Base-by-base conservation (phyloP, 2,113 vertebrate genomes). In the Cranoglanis bouderius region DNA sequence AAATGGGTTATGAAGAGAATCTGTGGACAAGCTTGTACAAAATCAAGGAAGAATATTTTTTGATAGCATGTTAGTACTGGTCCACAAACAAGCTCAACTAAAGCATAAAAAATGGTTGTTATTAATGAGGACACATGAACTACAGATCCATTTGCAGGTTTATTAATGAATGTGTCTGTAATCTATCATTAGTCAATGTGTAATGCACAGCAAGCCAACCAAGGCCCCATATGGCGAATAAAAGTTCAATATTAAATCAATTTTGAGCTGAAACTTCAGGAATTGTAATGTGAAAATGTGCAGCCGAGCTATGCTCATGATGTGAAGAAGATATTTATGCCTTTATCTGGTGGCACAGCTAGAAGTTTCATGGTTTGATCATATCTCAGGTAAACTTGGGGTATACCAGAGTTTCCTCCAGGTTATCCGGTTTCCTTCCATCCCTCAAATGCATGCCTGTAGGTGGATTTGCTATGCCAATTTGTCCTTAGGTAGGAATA, bases 161-260 rank as follows among this genome's bases (percentile, higher is more conserved):
- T 90, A 92, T 90, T 90, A 89, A 88, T 89, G 65, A 89, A 85
- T 87, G 84, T 82, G 38, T 88, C 90, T 78, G 72, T 82, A 63
- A 87, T 53, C 46, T 85, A 84, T 86, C 86, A 88, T 89, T 81
- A 89, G 81, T 85, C 86, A 87, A 80, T 82, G 88, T 82, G 55
- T 35, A 88, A 85, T 57, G 86, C 84, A 84, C 86, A 75, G 86
- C 70, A 77, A 88, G 86, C 84, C n/a, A 90, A 85, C 80, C 86
- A 55, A 57, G 9, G 57, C 77, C 67, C 83, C 91, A 89, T 87
- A 89, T 89, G 88, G 82, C 35, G 80, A 65, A 90, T 57, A 61
- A 87, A 87, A 90, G 82, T 87, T 87, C 82, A 87, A 85, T 88
- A 90, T 88, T 85, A 74, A 51, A 46, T 46, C 40, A 88, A 85